phyloP scores from a whole-genome alignment of 2,888 invertebrate genomes.

The Entomobrya proxima region DNA sequence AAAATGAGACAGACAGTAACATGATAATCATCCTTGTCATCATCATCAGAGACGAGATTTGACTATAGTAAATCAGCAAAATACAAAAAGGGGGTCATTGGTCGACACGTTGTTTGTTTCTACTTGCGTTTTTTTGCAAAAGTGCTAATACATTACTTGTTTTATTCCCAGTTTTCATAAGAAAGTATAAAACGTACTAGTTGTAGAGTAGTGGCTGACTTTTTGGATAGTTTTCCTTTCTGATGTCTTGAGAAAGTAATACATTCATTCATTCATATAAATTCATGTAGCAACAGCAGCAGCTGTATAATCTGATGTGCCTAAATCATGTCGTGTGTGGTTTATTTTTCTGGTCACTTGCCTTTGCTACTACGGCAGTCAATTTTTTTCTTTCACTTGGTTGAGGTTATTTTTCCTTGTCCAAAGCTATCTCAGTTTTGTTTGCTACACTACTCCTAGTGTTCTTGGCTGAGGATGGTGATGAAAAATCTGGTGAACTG shows the following conservation, averaged over 20 bases:
- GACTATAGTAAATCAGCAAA: no score
- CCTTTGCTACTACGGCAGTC: no score
- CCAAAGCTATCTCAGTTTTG: not conserved
- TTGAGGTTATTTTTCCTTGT: not conserved
- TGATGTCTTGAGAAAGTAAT: not conserved
- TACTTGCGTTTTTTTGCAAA: not conserved
- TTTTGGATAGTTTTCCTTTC: not conserved
- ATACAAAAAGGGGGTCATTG: conserved; percentile 1
- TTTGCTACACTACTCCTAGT: not conserved
- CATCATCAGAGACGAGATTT: no score
- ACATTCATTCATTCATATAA: no score
- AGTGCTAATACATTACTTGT: not conserved
- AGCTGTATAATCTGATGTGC: not conserved
- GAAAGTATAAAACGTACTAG: not conserved
- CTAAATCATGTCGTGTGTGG: not conserved
- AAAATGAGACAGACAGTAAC: not conserved
- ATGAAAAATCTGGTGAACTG: conserved; percentile 16
- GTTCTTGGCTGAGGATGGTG: not conserved
- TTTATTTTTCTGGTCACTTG: not conserved
- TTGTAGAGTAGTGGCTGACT: not conserved
- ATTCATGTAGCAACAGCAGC: no score
- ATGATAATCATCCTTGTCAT: not conserved
- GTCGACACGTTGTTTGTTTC: not conserved
- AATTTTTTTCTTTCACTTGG: not conserved
- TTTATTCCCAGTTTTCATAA: not conserved